Evolutionary conservation across 2,888 invertebrate species (phyloP), one percentile per base, ranked within the genome.

Genomic region (Hemicrepidius hirtus): DNA sequence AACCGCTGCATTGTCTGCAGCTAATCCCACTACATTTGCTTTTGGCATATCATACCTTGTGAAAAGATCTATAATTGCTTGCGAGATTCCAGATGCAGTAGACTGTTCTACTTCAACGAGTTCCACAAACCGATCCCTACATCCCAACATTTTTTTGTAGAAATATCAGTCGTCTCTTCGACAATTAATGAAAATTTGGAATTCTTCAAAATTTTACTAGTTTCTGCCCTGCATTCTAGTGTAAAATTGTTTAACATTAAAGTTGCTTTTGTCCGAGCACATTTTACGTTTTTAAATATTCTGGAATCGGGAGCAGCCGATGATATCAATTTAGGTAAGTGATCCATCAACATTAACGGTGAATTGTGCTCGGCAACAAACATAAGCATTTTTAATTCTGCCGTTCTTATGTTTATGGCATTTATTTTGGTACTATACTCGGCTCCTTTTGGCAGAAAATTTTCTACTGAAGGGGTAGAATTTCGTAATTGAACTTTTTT

Each of bases 1-100:
- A n/a, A 73, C 75, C 3, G 46, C 16, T 32, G 70, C 70, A 49
- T 75, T 73, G 46, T 75, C 68, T 35, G 68, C 63, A 20, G 72
- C 71, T 60, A 73, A 68, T 18, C 66, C 73, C 1, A 71, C n/a
- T 21, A 73, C 9, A 60, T 75, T 75, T 20, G 41, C 13, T 5
- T 12, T 12, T 20, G 59, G 46, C 12, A 67, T 44, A 1, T 66
- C 24, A 1, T 53, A 6, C 16, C 16, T 21, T 62, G 9, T 21
- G 12, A 60, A 20, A n/a, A n/a, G 4, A 1, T 60, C 28, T 21
- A 60, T 5, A 35, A 60, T 21, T 41, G 9, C 13, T 21, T 60
- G 10, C 13, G 24, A 21, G 41, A 60, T 60, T 7, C 24, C 24
- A 12, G 6, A 6, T 60, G 44, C 60, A 6, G 60, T 60, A 7